These are phyloP conservation scores for Nylanderia fulva DNA, from an alignment of 1,140 invertebrate species.

Conservation along the genomic window DNA sequence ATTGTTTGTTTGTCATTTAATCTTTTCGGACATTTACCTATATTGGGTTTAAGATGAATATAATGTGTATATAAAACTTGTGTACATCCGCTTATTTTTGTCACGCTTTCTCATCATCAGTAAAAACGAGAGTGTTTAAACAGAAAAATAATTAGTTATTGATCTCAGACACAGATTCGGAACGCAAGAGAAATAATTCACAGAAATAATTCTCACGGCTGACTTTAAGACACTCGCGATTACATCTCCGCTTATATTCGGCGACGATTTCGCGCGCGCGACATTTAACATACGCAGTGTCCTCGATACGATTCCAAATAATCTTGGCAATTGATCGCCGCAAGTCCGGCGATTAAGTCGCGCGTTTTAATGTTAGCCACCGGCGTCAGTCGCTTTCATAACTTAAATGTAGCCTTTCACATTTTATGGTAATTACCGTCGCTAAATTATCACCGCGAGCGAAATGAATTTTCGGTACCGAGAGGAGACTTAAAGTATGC, in stretches of 20 bases:
- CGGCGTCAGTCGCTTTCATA: constrained; percentile 69
- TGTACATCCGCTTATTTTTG: constrained; percentile 43
- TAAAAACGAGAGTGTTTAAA: constrained; percentile 55
- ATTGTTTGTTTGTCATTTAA: no score
- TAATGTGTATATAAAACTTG: constrained; percentile 19
- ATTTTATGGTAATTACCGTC: constrained; percentile 69
- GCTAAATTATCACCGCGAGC: constrained; percentile 71
- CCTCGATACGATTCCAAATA: constrained; percentile 74
- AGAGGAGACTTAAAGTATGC: constrained; percentile 53
- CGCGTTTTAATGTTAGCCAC: constrained; percentile 68
- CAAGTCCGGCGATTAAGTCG: constrained; percentile 65
- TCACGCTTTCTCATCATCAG: constrained; percentile 49
- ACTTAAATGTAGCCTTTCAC: constrained; percentile 69
- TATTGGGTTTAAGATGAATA: neutral
- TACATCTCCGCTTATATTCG: constrained; percentile 18
- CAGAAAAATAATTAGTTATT: constrained; percentile 51
- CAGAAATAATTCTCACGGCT: constrained; percentile 7
- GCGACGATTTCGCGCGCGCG: constrained; percentile 1
- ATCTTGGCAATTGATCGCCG: constrained; percentile 73
- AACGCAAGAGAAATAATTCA: constrained; percentile 16
- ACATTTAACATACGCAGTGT: constrained; percentile 30
- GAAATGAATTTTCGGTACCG: constrained; percentile 68
- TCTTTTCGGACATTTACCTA: no score
- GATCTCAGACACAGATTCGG: neutral
- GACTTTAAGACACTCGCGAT: constrained; percentile 22